Conservation (phyloP, 2,113 vertebrate genomes). For the Sus scrofa region DNA sequence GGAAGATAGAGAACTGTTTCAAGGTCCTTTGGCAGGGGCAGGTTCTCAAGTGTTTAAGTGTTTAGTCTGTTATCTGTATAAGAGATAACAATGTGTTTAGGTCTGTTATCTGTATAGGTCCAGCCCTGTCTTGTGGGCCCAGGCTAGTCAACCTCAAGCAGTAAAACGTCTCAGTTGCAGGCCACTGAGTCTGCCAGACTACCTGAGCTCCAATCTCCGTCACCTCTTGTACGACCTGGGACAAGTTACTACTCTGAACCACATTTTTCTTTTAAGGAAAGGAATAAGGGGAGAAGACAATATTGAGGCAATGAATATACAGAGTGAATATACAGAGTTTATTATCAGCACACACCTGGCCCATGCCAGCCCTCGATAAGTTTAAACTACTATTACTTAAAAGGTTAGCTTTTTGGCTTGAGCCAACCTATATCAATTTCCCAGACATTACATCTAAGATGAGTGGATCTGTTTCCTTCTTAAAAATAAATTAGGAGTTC, state of each 20-base stretch:
- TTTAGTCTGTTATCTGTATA: too few species aligned
- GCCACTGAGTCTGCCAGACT: not conserved
- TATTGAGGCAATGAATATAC: not conserved
- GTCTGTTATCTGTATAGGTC: not conserved
- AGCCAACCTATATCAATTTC: constrained; percentile 8
- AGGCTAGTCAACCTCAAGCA: not conserved
- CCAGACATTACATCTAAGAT: not conserved
- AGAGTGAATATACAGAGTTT: not conserved
- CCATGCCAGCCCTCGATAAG: not conserved
- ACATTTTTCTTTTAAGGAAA: not conserved
- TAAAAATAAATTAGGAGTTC: constrained; percentile 7
- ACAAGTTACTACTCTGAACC: not conserved
- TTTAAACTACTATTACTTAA: constrained; percentile 13
- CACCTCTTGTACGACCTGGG: not conserved
- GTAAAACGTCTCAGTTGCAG: not conserved
- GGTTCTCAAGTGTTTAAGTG: too few species aligned
- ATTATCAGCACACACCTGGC: not conserved
- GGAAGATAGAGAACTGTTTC: not conserved
- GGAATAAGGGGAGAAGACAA: not conserved
- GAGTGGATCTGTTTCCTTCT: not conserved
- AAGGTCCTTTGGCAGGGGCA: not conserved
- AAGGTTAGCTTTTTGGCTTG: not conserved
- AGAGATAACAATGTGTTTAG: not conserved
- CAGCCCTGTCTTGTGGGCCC: too few species aligned
- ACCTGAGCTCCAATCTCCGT: not conserved